Evolutionary conservation across 1,140 invertebrate species (phyloP), one percentile per base, ranked within the genome.

Genomic region (Condylostylus longicornis): DNA sequence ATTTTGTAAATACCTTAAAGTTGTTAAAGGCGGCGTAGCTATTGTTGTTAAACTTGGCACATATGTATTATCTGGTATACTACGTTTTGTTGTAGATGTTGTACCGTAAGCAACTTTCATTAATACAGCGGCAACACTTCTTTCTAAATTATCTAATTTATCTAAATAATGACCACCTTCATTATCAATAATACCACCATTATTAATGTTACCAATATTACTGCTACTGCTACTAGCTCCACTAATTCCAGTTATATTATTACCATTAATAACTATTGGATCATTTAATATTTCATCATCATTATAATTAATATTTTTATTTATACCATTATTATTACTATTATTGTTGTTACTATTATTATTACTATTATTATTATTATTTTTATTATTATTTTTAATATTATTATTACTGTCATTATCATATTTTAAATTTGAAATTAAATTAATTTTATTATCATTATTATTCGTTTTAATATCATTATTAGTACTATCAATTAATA

Each of bases 31-130:
- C 0, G 73, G 69, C 12, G 74, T 73, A 2, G 72, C 67, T 8
- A 71, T 63, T 9, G 73, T 75, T 12, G 73, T 74, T 14, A 74
- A 47, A 3, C 64, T 68, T 13, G 68, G 63, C 21, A 67, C 58
- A 45, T 75, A 72, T 5, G 63, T 68, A 43, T 71, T 74, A 46
- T 72, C 72, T 3, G 72, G 71, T 38, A 75, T 74, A 41, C 72
- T 74, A 5, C 73, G 61, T 45, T 76, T 75, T 4, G 74, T 75
- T 15, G 56, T 59, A 5, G 57, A 60, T 3, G 74, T 76, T 21
- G 69, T 71, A 10, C 71, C 73, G 42, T 76, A 75, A 1, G 75
- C 72, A 9, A 76, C 75, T 55, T 76, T 76, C 39, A 72, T 75
- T 36, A 77, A 67, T 15, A 78, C 70, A 4, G 74, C 75, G 2